These are phyloP conservation scores for Thelaira solivaga DNA, from an alignment of 2,888 invertebrate species.

Conservation along the genomic window DNA sequence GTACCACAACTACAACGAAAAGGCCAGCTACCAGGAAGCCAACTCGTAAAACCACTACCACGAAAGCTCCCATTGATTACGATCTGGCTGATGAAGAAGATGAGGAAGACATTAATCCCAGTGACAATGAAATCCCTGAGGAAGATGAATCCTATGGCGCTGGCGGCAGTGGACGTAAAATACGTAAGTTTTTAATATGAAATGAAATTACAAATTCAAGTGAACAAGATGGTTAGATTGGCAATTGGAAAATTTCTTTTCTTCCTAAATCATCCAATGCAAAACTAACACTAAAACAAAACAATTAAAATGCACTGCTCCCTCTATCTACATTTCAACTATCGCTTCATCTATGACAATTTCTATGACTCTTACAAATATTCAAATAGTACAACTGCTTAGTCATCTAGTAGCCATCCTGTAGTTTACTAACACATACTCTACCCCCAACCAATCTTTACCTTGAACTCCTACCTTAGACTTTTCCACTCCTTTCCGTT, in stretches of 20 bases:
- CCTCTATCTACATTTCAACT: slow-evolving; percentile 8
- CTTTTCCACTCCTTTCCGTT: slow-evolving; percentile 34
- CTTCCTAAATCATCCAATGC: slow-evolving; percentile 59
- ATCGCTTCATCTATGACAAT: slow-evolving; percentile 14
- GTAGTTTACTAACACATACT: slow-evolving; percentile 32
- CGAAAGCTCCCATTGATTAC: slow-evolving; percentile 68
- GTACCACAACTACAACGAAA: slow-evolving; percentile 76
- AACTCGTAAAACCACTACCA: slow-evolving; percentile 70
- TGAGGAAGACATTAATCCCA: slow-evolving; percentile 72
- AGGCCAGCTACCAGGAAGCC: slow-evolving; percentile 74
- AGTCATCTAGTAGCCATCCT: slow-evolving; percentile 56
- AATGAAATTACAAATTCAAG: slow-evolving; percentile 25
- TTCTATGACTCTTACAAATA: slow-evolving; percentile 1
- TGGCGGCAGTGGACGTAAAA: slow-evolving; percentile 72
- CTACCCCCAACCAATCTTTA: background rate
- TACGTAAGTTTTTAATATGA: slow-evolving; percentile 72
- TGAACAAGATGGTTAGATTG: slow-evolving; percentile 61
- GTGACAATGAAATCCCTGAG: slow-evolving; percentile 72
- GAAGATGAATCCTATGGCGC: slow-evolving; percentile 66
- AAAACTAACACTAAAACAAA: slow-evolving; percentile 48
- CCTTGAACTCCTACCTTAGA: background rate
- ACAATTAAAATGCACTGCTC: slow-evolving; percentile 29
- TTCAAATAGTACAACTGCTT: slow-evolving; percentile 50
- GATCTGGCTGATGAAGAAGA: slow-evolving; percentile 73
- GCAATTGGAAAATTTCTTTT: slow-evolving; percentile 62